A percentile compares a stretch with the other conserved stretches of the same genome.
Evolutionary conservation across 2,888 invertebrate genomes (phyloP).

Genomic region (Criorhina ranunculi): DNA sequence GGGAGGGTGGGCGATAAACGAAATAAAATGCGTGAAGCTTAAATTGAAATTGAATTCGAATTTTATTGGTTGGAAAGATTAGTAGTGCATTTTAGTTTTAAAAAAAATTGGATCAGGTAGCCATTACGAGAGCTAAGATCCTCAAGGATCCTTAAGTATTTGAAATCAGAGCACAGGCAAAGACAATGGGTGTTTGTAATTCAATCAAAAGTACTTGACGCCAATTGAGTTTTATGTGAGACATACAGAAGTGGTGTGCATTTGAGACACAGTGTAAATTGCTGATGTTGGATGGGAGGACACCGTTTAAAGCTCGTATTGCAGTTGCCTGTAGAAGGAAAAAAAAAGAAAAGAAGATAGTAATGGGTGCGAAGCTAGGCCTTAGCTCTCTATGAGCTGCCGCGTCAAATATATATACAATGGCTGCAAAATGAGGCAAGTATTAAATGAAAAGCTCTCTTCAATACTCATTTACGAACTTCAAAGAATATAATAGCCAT

Average conservation of each 20-base stretch:
- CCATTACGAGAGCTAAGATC: neutral
- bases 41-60: constrained; percentile 66
- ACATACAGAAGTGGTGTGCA: neutral
- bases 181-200: neutral
- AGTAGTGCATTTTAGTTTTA: constrained; percentile 21
- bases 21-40: constrained; percentile 68
- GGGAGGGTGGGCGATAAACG: constrained; percentile 36
- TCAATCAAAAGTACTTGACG: neutral
- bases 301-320: too few species aligned
- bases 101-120: constrained; percentile 19
- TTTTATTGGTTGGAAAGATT: constrained; percentile 56
- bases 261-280: too few species aligned
- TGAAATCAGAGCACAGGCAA: neutral
- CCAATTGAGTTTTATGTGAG: neutral
- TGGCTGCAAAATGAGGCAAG: too few species aligned
- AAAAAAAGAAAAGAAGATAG: too few species aligned
- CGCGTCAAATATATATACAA: too few species aligned
- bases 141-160: neutral
- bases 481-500: too few species aligned
- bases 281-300: too few species aligned
- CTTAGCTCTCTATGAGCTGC: too few species aligned
- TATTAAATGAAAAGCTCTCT: too few species aligned
- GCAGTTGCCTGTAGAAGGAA: too few species aligned
- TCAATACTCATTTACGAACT: too few species aligned
- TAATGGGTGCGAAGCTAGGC: too few species aligned